Conservation (phyloP, 2,888 invertebrate genomes). For the Cremastinae sp. region DNA sequence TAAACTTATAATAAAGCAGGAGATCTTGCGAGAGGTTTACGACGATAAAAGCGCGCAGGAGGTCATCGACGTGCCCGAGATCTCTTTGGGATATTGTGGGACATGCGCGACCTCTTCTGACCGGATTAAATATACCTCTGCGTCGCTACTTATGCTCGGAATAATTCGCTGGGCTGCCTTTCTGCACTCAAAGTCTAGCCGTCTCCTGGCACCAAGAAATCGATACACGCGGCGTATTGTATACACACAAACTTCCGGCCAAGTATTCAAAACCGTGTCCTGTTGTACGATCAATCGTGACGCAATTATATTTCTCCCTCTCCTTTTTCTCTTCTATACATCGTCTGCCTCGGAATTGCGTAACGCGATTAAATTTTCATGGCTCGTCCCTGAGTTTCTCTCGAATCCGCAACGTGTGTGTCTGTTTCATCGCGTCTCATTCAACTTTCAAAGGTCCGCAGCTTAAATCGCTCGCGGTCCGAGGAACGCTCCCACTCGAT, state of each 20-base stretch:
- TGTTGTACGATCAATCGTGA: constrained; percentile 14
- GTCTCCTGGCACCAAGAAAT: constrained; percentile 15
- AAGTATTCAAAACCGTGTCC: constrained; percentile 1
- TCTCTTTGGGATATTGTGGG: constrained; percentile 58
- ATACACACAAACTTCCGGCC: constrained; percentile 38
- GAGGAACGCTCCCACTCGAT: too few relatives aligned
- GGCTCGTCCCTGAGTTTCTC: background rate
- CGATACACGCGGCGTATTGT: too few relatives aligned
- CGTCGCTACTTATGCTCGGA: constrained; percentile 44
- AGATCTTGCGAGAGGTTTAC: constrained; percentile 45
- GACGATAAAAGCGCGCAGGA: constrained; percentile 42
- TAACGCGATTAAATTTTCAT: background rate
- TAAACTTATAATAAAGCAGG: constrained; percentile 14
- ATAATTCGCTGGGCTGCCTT: constrained; percentile 48
- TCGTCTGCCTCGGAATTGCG: constrained; percentile 3
- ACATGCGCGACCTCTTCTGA: constrained; percentile 59
- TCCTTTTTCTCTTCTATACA: background rate
- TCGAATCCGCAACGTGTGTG: background rate
- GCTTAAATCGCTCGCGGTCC: too few relatives aligned
- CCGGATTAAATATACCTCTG: constrained; percentile 54
- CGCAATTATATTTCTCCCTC: background rate
- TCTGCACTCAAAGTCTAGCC: constrained; percentile 15
- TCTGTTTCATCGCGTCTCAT: background rate
- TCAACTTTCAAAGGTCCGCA: too few relatives aligned
- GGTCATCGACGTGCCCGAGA: constrained; percentile 62